A percentile compares a stretch with the other conserved stretches of the same genome.
These are phyloP conservation scores for Neopelma chrysocephalum DNA, from an alignment of 2,797 vertebrate species.

Conservation along the genomic window DNA sequence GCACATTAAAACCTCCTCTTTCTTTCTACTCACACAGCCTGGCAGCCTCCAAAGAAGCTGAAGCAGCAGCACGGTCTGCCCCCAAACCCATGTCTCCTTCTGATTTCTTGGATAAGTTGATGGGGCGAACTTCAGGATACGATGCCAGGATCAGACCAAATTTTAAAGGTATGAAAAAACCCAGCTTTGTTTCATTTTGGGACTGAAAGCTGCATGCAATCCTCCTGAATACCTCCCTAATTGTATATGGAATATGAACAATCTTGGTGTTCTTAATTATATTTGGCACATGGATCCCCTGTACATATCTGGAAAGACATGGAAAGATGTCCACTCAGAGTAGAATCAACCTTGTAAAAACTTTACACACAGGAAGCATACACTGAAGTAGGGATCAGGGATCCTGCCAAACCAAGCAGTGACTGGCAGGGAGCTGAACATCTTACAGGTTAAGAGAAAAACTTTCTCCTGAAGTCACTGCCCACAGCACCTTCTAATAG, in stretches of 20 bases:
- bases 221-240: background rate
- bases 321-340: background rate
- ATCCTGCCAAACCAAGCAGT: background rate
- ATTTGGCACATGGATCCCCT: background rate
- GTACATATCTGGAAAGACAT: background rate
- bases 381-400: accelerated
- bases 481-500: background rate
- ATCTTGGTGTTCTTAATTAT: background rate
- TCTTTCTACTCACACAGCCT: constrained; percentile 82
- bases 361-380: background rate
- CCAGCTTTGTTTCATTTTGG: background rate
- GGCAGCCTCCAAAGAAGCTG: constrained; percentile 93
- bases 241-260: background rate
- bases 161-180: constrained; percentile 90
- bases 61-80: constrained; percentile 89
- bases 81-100: constrained; percentile 95
- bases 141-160: constrained; percentile 98
- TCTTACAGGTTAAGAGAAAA: background rate
- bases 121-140: constrained; percentile 97
- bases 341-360: background rate
- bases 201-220: background rate
- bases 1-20: background rate
- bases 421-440: background rate
- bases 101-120: constrained; percentile 97
- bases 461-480: too few species aligned